Evolutionary conservation across 2,113 vertebrate genomes (phyloP).

Genomic region (Prochilodus magdalenae): DNA sequence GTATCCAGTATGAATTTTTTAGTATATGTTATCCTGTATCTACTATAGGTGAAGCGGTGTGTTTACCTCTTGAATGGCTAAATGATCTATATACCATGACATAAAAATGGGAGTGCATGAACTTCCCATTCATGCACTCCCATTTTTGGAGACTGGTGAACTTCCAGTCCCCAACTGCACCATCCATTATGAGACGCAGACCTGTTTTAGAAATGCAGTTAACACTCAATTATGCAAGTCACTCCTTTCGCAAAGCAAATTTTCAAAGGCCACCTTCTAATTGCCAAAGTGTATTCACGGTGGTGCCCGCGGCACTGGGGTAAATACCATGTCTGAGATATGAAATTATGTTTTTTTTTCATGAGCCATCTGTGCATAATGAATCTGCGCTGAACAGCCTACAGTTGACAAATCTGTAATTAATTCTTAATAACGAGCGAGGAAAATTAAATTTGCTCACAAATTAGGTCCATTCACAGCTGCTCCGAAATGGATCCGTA

Average conservation of each 20-base stretch:
- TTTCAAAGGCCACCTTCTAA: constrained; percentile 20
- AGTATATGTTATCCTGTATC: too few relatives aligned
- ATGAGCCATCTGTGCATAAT: constrained; percentile 22
- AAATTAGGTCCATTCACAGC: constrained; percentile 37
- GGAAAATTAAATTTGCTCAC: constrained; percentile 39
- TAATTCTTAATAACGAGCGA: constrained; percentile 38
- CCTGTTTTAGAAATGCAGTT: neutral
- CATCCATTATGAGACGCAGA: neutral
- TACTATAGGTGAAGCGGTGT: too few relatives aligned
- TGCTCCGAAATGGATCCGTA: constrained; percentile 27
- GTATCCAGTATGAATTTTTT: too few relatives aligned
- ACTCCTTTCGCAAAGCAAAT: neutral
- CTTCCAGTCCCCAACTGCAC: too few relatives aligned
- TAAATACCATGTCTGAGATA: constrained; percentile 28
- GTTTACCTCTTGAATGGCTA: too few relatives aligned
- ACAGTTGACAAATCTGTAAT: constrained; percentile 39
- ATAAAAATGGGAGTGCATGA: too few relatives aligned
- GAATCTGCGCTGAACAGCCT: constrained; percentile 15
- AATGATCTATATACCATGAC: too few relatives aligned
- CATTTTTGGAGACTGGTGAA: too few relatives aligned
- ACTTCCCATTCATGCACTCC: too few relatives aligned
- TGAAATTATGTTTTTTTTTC: constrained; percentile 20
- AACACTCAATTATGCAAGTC: neutral
- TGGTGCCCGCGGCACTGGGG: constrained; percentile 1
- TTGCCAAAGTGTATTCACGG: neutral